phyloP scores from a whole-genome alignment of 2,113 vertebrate species.

The Willisornis vidua region DNA sequence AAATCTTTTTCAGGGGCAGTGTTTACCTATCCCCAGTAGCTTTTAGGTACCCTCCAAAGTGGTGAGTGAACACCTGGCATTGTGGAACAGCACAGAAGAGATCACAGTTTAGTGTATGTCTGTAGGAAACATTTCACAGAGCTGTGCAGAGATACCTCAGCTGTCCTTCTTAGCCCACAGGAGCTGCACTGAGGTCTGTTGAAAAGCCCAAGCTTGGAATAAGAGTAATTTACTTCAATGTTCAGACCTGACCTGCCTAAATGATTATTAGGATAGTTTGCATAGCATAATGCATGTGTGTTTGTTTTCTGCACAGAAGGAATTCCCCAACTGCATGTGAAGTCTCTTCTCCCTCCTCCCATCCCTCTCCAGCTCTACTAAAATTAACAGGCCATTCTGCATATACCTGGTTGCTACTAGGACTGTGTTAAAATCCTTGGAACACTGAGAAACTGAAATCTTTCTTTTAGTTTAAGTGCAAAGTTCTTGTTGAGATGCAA shows the following conservation, averaged over 20 bases:
- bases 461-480: background rate
- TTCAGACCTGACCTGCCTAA: background rate
- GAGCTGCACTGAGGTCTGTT: background rate
- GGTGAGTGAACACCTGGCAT: background rate
- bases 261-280: background rate
- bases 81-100: background rate
- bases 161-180: background rate
- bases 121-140: background rate
- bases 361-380: background rate
- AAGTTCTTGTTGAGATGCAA: background rate
- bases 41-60: background rate
- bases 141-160: background rate
- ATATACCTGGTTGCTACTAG: background rate
- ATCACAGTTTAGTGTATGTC: background rate
- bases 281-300: background rate
- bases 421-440: background rate
- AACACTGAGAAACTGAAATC: background rate
- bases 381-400: background rate
- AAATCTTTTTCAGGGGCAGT: background rate
- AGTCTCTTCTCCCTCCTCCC: background rate
- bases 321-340: background rate
- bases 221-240: background rate
- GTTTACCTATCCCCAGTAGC: background rate
- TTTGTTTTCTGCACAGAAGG: background rate
- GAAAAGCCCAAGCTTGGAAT: background rate